A percentile compares a stretch with the other conserved stretches of the same genome.
phyloP scores from a whole-genome alignment of 2,113 vertebrate species.

The Carlito syrichta region DNA sequence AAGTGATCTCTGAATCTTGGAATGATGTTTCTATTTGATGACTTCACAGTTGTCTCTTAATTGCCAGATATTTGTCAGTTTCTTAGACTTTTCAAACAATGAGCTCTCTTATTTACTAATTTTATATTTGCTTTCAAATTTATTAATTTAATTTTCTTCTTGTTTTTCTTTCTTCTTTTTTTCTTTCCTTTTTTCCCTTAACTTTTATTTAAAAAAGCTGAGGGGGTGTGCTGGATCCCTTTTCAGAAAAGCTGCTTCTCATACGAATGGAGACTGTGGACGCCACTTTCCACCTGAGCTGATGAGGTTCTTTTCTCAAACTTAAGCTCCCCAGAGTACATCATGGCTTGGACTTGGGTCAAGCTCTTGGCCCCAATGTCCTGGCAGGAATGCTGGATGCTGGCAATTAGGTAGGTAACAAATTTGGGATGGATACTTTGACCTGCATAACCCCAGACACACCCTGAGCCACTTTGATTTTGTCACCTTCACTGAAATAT shows the following conservation, averaged over 20 bases:
- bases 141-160: background rate
- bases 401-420: conserved; percentile 95
- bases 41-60: conserved; percentile 12
- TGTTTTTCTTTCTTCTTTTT: background rate
- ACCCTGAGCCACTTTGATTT: conserved; percentile 98
- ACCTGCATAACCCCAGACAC: conserved; percentile 97
- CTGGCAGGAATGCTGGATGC: conserved; percentile 97
- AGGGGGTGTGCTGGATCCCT: background rate
- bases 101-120: background rate
- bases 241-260: conserved; percentile 96
- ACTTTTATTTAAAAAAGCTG: conserved; percentile 74
- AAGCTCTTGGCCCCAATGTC: conserved; percentile 97
- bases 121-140: conserved; percentile 9
- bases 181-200: background rate
- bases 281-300: conserved; percentile 96
- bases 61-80: background rate
- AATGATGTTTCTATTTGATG: background rate
- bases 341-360: conserved; percentile 97
- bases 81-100: conserved; percentile 31
- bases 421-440: conserved; percentile 99
- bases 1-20: background rate
- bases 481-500: conserved; percentile 98
- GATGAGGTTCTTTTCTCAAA: conserved; percentile 97
- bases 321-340: conserved; percentile 98
- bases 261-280: conserved; percentile 97